A percentile compares a stretch with the other conserved stretches of the same genome.
Evolutionary conservation across 2,888 invertebrate genomes (phyloP).

Genomic region (Eilema caniola): DNA sequence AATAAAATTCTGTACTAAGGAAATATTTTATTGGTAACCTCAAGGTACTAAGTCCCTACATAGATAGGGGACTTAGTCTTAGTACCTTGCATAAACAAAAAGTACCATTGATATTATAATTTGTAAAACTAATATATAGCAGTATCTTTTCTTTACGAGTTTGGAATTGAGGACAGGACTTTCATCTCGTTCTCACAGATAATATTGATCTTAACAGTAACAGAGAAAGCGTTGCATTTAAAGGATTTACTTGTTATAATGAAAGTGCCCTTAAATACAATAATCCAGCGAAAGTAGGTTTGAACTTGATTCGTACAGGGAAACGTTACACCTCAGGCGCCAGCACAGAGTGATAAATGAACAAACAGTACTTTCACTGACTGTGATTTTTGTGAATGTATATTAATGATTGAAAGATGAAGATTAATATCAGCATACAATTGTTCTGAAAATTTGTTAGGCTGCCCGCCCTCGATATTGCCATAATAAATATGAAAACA

Average conservation of each 20-base stretch:
- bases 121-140: not conserved
- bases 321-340: conserved; percentile 52
- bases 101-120: not conserved
- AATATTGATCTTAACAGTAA: conserved; percentile 7
- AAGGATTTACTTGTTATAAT: conserved; percentile 49
- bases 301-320: conserved; percentile 58
- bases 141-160: not conserved
- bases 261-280: conserved; percentile 66
- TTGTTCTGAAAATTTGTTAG: conserved; percentile 2
- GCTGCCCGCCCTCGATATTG: not conserved
- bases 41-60: too few relatives aligned
- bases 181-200: conserved; percentile 14
- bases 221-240: conserved; percentile 42
- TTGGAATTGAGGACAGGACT: conserved; percentile 7
- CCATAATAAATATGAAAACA: not conserved
- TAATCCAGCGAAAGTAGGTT: conserved; percentile 61
- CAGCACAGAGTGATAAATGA: conserved; percentile 28
- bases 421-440: conserved; percentile 6
- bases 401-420: not conserved
- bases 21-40: too few relatives aligned
- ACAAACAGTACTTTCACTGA: conserved; percentile 28
- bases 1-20: too few relatives aligned
- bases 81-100: too few relatives aligned
- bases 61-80: too few relatives aligned
- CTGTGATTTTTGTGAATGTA: conserved; percentile 14